Conservation (phyloP, 2,113 vertebrate genomes). For the Nycticryphes semicollaris region DNA sequence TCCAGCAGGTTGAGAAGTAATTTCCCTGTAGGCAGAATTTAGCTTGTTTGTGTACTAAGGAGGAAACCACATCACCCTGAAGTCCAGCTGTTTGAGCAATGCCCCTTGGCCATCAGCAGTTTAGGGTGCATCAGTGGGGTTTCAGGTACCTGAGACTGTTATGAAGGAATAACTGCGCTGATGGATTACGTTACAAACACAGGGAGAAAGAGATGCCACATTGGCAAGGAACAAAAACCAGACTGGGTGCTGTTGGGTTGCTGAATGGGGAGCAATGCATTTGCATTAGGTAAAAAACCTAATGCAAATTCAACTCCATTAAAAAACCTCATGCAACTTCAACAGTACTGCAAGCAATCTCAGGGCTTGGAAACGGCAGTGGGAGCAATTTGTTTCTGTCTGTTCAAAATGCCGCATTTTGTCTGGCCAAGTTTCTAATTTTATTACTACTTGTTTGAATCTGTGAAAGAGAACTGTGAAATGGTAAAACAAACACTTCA, state of each 20-base stretch:
- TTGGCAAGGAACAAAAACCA: not conserved
- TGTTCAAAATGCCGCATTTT: not conserved
- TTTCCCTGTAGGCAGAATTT: not conserved
- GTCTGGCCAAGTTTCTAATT: not conserved
- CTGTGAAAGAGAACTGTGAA: not conserved
- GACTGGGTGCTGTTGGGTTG: not conserved
- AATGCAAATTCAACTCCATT: not conserved
- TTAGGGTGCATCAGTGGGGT: not conserved
- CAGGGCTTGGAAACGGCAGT: not conserved
- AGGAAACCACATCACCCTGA: not conserved
- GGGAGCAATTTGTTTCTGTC: not conserved
- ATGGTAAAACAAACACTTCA: not conserved
- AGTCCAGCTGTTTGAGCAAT: not conserved
- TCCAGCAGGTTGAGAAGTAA: not conserved
- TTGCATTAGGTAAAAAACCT: not conserved
- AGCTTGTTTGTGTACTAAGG: not conserved
- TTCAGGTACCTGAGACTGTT: not conserved
- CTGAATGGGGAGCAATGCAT: not conserved
- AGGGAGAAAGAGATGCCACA: not conserved
- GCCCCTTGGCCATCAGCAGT: not conserved
- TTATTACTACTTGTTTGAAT: not conserved
- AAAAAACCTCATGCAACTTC: not conserved
- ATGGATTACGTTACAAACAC: not conserved
- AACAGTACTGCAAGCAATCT: not conserved
- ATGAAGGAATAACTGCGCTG: not conserved